Evolutionary conservation across 2,113 vertebrate species (phyloP).

Genomic region (Hippocampus zosterae): DNA sequence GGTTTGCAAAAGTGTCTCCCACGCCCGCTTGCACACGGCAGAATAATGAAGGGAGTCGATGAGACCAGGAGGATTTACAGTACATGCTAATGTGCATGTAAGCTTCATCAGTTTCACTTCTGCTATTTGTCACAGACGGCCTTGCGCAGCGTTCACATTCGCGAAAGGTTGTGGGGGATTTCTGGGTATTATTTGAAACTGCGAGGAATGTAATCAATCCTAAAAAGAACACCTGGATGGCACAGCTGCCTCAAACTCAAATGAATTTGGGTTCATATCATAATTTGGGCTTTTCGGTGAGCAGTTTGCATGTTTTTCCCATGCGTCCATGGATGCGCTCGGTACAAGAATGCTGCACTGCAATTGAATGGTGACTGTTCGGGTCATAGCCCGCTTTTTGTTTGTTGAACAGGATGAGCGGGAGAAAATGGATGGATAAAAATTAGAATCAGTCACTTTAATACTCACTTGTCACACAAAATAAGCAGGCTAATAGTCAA

Average conservation of each 20-base stretch:
- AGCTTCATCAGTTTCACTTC: conserved; percentile 13
- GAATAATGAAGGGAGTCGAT: conserved; percentile 19
- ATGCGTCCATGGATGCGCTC: no score
- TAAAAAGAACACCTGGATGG: not conserved
- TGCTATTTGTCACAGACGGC: not conserved
- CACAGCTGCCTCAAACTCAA: no score
- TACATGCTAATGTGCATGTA: conserved; percentile 13
- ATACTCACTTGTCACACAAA: conserved; percentile 26
- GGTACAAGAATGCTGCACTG: not conserved
- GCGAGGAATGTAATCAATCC: not conserved
- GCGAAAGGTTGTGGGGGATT: no score
- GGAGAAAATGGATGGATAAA: not conserved
- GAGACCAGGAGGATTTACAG: conserved; percentile 16
- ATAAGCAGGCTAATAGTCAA: not conserved
- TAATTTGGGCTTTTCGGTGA: no score
- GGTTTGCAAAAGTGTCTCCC: conserved; percentile 38
- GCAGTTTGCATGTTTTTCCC: no score
- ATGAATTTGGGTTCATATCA: no score
- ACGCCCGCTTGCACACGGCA: conserved; percentile 9
- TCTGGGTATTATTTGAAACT: not conserved
- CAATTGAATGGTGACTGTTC: not conserved
- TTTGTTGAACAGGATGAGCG: not conserved
- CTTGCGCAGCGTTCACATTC: no score
- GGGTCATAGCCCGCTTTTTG: not conserved
- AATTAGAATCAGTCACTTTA: not conserved